phyloP scores from a whole-genome alignment of 2,888 invertebrate species.

The Toxonevra muliebris region DNA sequence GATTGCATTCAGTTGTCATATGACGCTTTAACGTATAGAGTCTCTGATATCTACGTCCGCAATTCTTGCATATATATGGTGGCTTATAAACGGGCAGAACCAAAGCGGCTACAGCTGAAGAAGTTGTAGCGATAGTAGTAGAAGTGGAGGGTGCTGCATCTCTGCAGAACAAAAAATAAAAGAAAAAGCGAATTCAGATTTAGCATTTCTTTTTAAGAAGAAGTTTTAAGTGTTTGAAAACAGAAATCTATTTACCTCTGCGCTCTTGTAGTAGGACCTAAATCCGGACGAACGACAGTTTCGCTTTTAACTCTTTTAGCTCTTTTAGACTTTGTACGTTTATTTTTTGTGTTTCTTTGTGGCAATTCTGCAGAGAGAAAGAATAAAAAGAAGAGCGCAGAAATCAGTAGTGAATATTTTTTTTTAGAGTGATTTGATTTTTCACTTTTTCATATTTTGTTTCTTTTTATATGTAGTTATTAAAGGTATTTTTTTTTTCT shows the following conservation, averaged over 20 bases:
- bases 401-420: slow-evolving; percentile 4
- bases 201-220: slow-evolving; percentile 12
- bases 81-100: background rate
- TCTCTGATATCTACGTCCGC: slow-evolving; percentile 57
- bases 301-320: slow-evolving; percentile 20
- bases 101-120: slow-evolving; percentile 12
- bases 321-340: slow-evolving; percentile 22
- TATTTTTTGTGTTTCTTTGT: slow-evolving; percentile 11
- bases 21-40: slow-evolving; percentile 68
- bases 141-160: background rate
- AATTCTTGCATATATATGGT: slow-evolving; percentile 52
- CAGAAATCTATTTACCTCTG: slow-evolving; percentile 25
- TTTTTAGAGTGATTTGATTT: background rate
- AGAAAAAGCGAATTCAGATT: background rate
- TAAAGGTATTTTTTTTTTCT: too few relatives aligned
- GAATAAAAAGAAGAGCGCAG: slow-evolving; percentile 30
- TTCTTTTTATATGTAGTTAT: too few relatives aligned
- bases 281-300: slow-evolving; percentile 17
- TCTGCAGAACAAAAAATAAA: slow-evolving; percentile 1
- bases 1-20: slow-evolving; percentile 63
- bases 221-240: background rate
- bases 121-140: slow-evolving; percentile 27
- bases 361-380: slow-evolving; percentile 31
- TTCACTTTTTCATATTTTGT: too few relatives aligned
- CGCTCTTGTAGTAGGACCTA: slow-evolving; percentile 21